Percentiles rank a stretch among this genome's conserved stretches.
phyloP scores from a whole-genome alignment of 1,140 invertebrate species.

The Gonatopus flavifemur region DNA sequence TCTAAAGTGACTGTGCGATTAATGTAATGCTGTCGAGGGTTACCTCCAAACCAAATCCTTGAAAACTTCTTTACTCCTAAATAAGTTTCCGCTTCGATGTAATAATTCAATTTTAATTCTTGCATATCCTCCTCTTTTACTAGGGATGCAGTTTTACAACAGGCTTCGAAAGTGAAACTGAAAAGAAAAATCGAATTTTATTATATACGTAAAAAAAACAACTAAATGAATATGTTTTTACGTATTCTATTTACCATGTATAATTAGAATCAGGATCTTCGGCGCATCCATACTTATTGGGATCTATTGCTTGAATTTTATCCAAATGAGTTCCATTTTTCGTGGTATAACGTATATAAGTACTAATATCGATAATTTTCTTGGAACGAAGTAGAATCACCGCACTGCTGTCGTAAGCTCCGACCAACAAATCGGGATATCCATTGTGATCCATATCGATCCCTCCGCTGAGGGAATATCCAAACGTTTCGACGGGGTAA shows the following conservation, averaged over 20 bases:
- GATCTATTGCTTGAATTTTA: conserved; percentile 80
- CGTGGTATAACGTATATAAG: conserved; percentile 52
- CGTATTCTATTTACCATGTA: conserved; percentile 66
- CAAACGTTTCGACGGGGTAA: conserved; percentile 72
- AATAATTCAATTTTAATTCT: conserved; percentile 68
- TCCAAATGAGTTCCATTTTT: conserved; percentile 43
- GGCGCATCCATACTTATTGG: conserved; percentile 70
- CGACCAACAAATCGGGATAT: conserved; percentile 89
- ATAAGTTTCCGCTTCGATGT: conserved; percentile 84
- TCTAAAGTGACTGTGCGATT: conserved; percentile 62
- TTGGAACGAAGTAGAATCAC: conserved; percentile 75
- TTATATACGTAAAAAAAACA: neutral
- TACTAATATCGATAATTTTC: conserved; percentile 82
- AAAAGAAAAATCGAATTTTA: conserved; percentile 31
- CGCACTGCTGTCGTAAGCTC: conserved; percentile 80
- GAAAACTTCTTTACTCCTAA: conserved; percentile 76
- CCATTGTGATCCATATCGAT: conserved; percentile 89
- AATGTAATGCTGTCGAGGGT: conserved; percentile 60
- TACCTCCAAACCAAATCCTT: conserved; percentile 73
- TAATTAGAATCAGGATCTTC: conserved; percentile 67
- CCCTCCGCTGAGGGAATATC: conserved; percentile 86
- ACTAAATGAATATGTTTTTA: neutral
- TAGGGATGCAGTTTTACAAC: conserved; percentile 75
- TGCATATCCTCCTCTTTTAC: conserved; percentile 60
- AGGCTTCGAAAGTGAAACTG: conserved; percentile 84